Evolutionary conservation across 2,113 vertebrate species (phyloP).

Genomic region (Datnioides undecimradiatus): DNA sequence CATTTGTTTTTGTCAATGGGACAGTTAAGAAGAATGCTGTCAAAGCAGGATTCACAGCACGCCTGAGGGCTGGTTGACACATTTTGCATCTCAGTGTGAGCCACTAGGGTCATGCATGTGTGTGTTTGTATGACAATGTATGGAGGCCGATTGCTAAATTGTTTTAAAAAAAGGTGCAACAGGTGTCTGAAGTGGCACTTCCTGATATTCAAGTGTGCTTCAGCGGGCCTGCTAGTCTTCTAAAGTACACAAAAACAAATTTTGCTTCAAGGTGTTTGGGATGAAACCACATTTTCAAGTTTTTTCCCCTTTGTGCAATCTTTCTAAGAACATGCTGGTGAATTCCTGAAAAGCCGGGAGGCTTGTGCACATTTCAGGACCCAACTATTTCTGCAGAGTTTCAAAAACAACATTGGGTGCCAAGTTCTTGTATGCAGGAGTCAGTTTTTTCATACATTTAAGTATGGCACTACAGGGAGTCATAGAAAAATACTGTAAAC

Average conservation of each 20-base stretch:
- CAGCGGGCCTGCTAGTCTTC: not conserved
- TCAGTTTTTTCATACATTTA: not conserved
- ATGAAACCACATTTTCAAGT: not conserved
- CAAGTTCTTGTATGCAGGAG: slow-evolving; percentile 44
- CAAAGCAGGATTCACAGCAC: slow-evolving; percentile 20
- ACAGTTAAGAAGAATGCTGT: slow-evolving; percentile 45
- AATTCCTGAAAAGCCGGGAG: slow-evolving; percentile 71
- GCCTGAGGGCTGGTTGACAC: not conserved
- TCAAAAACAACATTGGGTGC: slow-evolving; percentile 67
- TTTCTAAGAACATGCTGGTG: slow-evolving; percentile 66
- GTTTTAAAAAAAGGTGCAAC: not conserved
- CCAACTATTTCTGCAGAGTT: slow-evolving; percentile 30
- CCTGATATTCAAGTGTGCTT: not conserved
- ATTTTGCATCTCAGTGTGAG: slow-evolving; percentile 5
- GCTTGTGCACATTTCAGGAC: slow-evolving; percentile 23
- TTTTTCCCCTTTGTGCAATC: not conserved
- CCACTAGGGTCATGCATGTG: slow-evolving; percentile 1
- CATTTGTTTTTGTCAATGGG: slow-evolving; percentile 47
- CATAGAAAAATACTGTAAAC: slow-evolving; percentile 36
- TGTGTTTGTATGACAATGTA: slow-evolving; percentile 14
- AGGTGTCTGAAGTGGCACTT: slow-evolving; percentile 9
- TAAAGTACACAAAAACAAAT: slow-evolving; percentile 24
- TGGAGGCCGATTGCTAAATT: not conserved
- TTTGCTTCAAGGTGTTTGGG: slow-evolving; percentile 26
- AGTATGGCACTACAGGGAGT: slow-evolving; percentile 31